phyloP scores from a whole-genome alignment of 2,888 invertebrate genomes.

The Sarcophaga carnaria region DNA sequence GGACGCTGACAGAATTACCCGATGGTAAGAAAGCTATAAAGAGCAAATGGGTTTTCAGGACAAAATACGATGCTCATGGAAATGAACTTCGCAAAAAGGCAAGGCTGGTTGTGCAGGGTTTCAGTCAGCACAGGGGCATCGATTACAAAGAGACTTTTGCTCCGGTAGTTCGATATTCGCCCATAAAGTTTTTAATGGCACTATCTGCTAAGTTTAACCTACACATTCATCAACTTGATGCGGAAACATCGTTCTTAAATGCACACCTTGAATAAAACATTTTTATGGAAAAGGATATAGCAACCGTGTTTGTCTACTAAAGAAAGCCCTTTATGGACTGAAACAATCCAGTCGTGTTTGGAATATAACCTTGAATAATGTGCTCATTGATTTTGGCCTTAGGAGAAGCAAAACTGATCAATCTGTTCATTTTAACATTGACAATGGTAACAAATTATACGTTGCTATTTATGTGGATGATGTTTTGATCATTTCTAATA shows the following conservation, averaged over 20 bases:
- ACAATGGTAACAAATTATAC: slow-evolving; percentile 56
- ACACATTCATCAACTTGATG: slow-evolving; percentile 60
- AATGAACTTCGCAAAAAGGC: slow-evolving; percentile 14
- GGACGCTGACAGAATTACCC: slow-evolving; percentile 7
- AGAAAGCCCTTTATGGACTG: slow-evolving; percentile 52
- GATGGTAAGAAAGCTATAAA: slow-evolving; percentile 38
- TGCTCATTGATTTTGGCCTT: slow-evolving; percentile 52
- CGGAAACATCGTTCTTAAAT: slow-evolving; percentile 63
- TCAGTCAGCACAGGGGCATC: slow-evolving; percentile 44
- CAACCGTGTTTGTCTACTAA: slow-evolving; percentile 33
- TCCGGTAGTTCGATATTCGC: neutral
- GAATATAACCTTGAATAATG: slow-evolving; percentile 60
- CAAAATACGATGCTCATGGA: no score
- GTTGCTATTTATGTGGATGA: slow-evolving; percentile 72
- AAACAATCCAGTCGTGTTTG: slow-evolving; percentile 61
- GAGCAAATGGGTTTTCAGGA: slow-evolving; percentile 42
- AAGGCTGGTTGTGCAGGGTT: slow-evolving; percentile 42
- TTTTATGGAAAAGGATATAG: slow-evolving; percentile 65
- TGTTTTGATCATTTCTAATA: slow-evolving; percentile 66
- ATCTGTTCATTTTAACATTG: slow-evolving; percentile 59
- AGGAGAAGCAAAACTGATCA: slow-evolving; percentile 57
- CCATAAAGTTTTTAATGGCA: neutral
- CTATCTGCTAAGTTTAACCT: neutral
- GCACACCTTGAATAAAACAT: slow-evolving; percentile 59
- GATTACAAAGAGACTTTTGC: slow-evolving; percentile 21